A percentile compares a stretch with the other conserved stretches of the same genome.
These are phyloP conservation scores for Psylliodes chrysocephalus DNA, from an alignment of 2,888 invertebrate species.

Conservation along the genomic window DNA sequence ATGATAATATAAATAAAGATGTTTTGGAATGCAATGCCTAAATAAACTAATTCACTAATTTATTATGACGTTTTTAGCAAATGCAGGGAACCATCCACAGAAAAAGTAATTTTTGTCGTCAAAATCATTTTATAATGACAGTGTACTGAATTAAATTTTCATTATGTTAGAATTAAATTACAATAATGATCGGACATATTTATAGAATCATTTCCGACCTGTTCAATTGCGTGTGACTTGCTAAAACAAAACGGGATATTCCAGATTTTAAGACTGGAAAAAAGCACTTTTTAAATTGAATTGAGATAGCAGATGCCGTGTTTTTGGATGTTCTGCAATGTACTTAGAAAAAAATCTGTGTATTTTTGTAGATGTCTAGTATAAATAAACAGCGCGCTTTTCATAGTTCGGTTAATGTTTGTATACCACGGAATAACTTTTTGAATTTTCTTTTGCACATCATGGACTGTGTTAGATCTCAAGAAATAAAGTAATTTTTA, in stretches of 20 bases:
- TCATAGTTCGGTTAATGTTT: slow-evolving; percentile 33
- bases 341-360: slow-evolving; percentile 54
- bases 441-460: slow-evolving; percentile 39
- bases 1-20: no score
- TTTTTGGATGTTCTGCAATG: slow-evolving; percentile 36
- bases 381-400: slow-evolving; percentile 37
- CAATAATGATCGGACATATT: no score
- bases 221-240: slow-evolving; percentile 51
- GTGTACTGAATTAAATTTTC: no score
- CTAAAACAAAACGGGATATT: slow-evolving; percentile 34
- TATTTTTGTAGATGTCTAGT: slow-evolving; percentile 60
- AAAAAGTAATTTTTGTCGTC: no score
- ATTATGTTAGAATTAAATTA: no score
- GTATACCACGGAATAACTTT: slow-evolving; percentile 14
- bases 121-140: no score
- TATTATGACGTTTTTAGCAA: no score
- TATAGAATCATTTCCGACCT: slow-evolving; percentile 14
- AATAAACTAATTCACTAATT: no score
- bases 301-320: slow-evolving; percentile 25
- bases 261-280: slow-evolving; percentile 30
- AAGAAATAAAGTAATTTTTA: slow-evolving; percentile 46
- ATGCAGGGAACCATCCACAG: no score
- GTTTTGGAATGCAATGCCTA: no score
- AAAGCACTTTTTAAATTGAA: slow-evolving; percentile 31
- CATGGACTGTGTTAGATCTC: slow-evolving; percentile 45